Percentiles rank a stretch among this genome's conserved stretches.
Evolutionary conservation across 1,140 invertebrate species (phyloP).

Genomic region (Drosophila pseudoobscura): DNA sequence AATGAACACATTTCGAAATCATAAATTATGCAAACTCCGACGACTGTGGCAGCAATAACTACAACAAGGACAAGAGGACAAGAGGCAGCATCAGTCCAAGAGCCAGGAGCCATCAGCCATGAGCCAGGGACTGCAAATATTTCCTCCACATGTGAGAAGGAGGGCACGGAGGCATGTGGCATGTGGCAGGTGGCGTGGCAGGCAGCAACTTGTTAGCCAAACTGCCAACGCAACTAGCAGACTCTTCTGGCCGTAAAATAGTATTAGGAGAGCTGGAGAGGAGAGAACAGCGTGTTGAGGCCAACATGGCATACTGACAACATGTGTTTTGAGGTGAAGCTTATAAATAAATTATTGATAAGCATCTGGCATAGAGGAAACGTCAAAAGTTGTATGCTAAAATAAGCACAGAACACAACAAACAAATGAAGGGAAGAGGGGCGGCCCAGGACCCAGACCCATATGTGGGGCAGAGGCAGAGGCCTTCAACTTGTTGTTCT

Average conservation of each 20-base stretch:
- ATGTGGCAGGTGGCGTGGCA: constrained; percentile 41
- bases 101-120: constrained; percentile 7
- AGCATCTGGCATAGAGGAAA: constrained; percentile 80
- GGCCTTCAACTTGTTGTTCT: constrained; percentile 34
- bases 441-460: background rate
- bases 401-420: constrained; percentile 61
- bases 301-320: constrained; percentile 72
- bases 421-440: constrained; percentile 35
- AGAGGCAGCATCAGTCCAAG: constrained; percentile 14
- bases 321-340: constrained; percentile 80
- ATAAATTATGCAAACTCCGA: constrained; percentile 74
- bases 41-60: constrained; percentile 40
- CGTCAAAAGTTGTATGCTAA: constrained; percentile 79
- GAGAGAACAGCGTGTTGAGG: constrained; percentile 12
- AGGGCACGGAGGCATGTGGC: background rate
- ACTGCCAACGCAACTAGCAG: constrained; percentile 68
- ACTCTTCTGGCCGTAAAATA: constrained; percentile 63
- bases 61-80: constrained; percentile 1
- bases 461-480: no score
- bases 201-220: constrained; percentile 71
- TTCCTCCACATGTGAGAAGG: constrained; percentile 11
- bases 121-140: constrained; percentile 6
- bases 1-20: constrained; percentile 80
- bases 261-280: constrained; percentile 2
- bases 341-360: constrained; percentile 83